Percentiles rank a stretch among this genome's conserved stretches.
phyloP scores from a whole-genome alignment of 2,888 invertebrate genomes.

The Clistopyga incitator region DNA sequence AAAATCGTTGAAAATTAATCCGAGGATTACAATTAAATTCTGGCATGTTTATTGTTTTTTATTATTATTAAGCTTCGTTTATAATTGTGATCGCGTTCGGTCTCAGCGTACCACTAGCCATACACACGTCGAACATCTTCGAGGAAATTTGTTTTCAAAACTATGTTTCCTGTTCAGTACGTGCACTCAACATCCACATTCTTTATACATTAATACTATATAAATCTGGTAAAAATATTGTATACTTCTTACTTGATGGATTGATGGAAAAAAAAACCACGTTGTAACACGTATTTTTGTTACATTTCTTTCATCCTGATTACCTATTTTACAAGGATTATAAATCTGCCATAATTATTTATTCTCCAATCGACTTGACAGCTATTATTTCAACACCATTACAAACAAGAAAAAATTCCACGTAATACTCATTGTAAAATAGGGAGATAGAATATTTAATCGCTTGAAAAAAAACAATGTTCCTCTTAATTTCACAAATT shows the following conservation, averaged over 20 bases:
- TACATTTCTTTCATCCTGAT: background rate
- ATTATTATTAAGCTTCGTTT: conserved; percentile 33
- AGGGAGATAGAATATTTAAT: no score
- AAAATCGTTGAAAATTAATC: no score
- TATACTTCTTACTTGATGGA: conserved; percentile 47
- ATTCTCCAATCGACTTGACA: background rate
- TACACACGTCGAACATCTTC: conserved; percentile 18
- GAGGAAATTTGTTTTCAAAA: conserved; percentile 10
- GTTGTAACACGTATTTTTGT: background rate
- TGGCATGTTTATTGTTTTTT: conserved; percentile 4
- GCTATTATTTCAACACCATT: no score
- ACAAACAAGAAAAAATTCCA: no score
- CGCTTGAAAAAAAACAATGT: no score
- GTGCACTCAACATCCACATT: conserved; percentile 19
- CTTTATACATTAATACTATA: conserved; percentile 36
- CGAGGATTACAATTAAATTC: no score
- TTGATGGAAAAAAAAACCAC: conserved; percentile 4
- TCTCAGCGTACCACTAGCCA: conserved; percentile 39
- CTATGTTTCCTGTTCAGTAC: conserved; percentile 14
- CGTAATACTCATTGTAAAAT: no score
- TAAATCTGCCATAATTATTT: background rate
- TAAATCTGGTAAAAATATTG: conserved; percentile 40
- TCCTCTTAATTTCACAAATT: no score
- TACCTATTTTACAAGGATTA: background rate
- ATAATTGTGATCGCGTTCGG: conserved; percentile 27